Conservation (phyloP, 2,888 invertebrate genomes). For the Empis livida region DNA sequence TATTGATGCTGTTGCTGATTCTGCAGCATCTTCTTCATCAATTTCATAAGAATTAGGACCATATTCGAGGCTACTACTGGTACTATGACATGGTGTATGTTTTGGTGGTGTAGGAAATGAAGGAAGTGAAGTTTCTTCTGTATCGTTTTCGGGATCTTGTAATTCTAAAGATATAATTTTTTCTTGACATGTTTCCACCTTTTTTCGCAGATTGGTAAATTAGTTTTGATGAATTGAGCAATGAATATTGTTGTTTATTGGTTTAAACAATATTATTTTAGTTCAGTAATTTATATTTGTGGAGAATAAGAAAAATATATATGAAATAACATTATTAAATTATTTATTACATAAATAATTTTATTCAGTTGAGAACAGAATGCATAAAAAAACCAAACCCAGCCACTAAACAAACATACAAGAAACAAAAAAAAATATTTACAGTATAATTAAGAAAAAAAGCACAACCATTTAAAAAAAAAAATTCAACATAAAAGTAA, state of each 20-base stretch:
- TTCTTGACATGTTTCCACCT: conserved; percentile 83
- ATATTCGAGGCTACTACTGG: no score
- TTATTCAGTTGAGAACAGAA: no score
- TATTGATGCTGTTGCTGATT: conserved; percentile 40
- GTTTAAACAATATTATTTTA: background rate
- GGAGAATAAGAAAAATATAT: background rate
- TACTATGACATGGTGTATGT: background rate
- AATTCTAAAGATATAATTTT: conserved; percentile 83
- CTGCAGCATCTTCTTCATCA: conserved; percentile 32
- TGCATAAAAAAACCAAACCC: no score
- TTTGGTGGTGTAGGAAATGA: background rate
- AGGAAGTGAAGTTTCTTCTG: background rate
- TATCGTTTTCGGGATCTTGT: conserved; percentile 40
- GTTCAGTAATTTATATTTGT: no score
- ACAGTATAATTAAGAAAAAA: no score
- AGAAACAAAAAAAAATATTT: no score
- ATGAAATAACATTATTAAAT: no score
- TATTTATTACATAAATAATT: no score
- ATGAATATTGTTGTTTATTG: conserved; percentile 11
- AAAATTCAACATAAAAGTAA: no score
- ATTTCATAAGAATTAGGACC: conserved; percentile 1
- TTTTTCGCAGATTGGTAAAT: no score
- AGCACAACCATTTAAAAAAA: no score
- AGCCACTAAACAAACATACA: no score
- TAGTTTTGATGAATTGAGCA: conserved; percentile 12